Base-by-base conservation (phyloP, 2,888 invertebrate species). In the Napeogenes sylphis region DNA sequence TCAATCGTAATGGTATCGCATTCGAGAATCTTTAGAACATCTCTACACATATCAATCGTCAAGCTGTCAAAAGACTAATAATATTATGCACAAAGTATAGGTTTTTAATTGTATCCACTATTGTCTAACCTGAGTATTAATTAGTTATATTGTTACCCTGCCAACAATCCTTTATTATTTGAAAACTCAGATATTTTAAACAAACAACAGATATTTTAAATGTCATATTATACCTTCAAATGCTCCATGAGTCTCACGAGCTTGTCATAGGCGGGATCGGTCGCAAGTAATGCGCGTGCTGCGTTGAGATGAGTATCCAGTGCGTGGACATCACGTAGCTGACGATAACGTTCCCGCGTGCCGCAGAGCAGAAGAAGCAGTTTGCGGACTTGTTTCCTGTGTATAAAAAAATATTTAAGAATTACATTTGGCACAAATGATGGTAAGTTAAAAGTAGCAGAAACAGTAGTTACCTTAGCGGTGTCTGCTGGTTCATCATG, bases 241-340 rank as follows among this genome's bases (percentile, higher is more conserved):
- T 98, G 98, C 74, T 99, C 99, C 77, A 99, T 97, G 62, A 99
- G 92, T 71, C 96, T 96, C 4, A 98, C 98, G n/a, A 98, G 92
- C 4, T 95, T 94, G 83, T 98, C 98, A 77, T 98, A 98, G 0
- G 95, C 93, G 14, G 97, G 91, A 68, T 94, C 80, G 2, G 84
- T 80, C 38, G 79, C 74, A n/a, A 88, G 78, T 47, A 90, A 73
- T 45, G 76, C 87, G 46, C 91, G 91, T 45, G 93, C 92, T 62
- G 94, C 94, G 79, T 93, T 94, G 78, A 98, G 93, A 79, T 98
- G 98, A 47, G 96, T 96, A 74, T 96, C 96, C 4, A 99, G 91
- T 0, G 98, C 96, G 85, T 99, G 98, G 13, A 98, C 93, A 91
- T 99, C 99, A 53, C 99, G 93, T 70, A 98, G 90, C 79, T 98